Evolutionary conservation across 37 sponge, comb jelly and placozoan genomes (phyloP).

Genomic region (Geodia barretti): DNA sequence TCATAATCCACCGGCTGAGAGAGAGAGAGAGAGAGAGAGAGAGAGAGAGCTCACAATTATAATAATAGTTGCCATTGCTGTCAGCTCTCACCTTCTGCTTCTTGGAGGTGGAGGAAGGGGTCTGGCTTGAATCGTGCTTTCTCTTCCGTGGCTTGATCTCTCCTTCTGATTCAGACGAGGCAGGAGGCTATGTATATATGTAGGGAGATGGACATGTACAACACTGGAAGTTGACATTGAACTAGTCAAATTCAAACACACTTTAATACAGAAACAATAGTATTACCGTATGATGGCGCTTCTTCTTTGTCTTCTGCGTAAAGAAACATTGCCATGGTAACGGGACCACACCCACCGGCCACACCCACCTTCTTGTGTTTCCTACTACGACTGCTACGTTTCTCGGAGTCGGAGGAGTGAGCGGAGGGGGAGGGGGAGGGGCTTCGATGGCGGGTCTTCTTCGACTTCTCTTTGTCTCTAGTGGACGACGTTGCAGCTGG

Average conservation of each 20-base stretch:
- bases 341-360: no score
- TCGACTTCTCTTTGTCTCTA: conserved; percentile 13
- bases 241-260: neutral
- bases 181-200: neutral
- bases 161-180: conserved; percentile 53
- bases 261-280: no score
- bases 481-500: neutral
- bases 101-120: conserved; percentile 16
- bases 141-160: conserved; percentile 19
- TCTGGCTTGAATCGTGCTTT: conserved; percentile 8
- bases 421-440: conserved; percentile 36
- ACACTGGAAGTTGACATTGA: neutral
- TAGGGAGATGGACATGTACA: neutral
- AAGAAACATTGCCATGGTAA: no score
- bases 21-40: neutral
- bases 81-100: no score
- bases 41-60: neutral
- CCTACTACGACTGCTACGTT: conserved; percentile 39
- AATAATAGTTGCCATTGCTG: no score
- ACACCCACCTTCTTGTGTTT: conserved; percentile 60
- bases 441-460: conserved; percentile 11
- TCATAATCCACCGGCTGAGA: conserved; percentile 10
- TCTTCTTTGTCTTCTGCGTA: conserved; percentile 64
- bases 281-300: conserved; percentile 54
- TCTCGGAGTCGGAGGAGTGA: conserved; percentile 54